Conservation (phyloP, 2,888 invertebrate genomes). For the Clanis bilineata region DNA sequence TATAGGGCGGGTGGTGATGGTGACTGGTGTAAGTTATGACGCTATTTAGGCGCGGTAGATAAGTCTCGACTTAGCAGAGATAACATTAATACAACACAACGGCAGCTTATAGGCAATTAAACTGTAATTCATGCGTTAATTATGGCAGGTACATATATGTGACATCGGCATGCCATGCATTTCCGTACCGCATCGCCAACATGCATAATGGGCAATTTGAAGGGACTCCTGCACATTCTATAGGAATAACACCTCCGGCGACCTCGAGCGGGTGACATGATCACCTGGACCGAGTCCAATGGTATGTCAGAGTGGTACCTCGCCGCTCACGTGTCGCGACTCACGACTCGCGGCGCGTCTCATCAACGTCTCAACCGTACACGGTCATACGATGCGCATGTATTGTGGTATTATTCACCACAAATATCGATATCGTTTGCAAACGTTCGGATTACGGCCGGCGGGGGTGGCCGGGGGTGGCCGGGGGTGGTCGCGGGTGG, state of each 20-base stretch:
- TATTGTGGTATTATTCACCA: constrained; percentile 66
- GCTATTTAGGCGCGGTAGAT: background rate
- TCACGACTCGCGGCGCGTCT: constrained; percentile 37
- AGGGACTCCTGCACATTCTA: background rate
- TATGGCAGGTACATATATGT: background rate
- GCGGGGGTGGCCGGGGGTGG: constrained; percentile 60
- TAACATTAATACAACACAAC: constrained; percentile 8
- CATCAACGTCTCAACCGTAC: constrained; percentile 37
- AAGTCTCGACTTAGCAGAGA: constrained; percentile 3
- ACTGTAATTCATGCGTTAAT: background rate
- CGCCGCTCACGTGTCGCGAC: constrained; percentile 34
- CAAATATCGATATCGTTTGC: constrained; percentile 74
- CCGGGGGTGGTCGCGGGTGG: constrained; percentile 66
- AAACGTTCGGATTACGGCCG: constrained; percentile 71
- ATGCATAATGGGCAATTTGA: background rate
- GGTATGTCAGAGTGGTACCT: constrained; percentile 58
- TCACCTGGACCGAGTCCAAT: constrained; percentile 69
- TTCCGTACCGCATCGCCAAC: background rate
- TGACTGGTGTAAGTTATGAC: no score
- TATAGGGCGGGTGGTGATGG: background rate
- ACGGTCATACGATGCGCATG: constrained; percentile 57
- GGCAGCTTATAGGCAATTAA: constrained; percentile 1
- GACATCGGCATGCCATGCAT: background rate
- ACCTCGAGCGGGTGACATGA: constrained; percentile 44
- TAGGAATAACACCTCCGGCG: background rate